phyloP scores from a whole-genome alignment of 2,888 invertebrate genomes.

The Andrena chrysosceles region DNA sequence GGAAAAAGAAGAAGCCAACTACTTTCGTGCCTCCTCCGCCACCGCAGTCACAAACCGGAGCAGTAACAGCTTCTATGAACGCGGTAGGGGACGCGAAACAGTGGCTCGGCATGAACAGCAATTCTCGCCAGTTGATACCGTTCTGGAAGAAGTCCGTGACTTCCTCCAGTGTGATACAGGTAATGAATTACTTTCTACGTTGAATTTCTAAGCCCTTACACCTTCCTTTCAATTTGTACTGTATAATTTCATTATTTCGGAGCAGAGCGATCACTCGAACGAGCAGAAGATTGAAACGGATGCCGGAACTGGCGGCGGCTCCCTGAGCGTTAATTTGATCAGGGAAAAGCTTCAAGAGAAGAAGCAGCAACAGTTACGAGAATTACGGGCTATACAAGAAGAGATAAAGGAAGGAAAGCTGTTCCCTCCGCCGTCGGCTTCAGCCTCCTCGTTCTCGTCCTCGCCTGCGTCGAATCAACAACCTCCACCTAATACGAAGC shows the following conservation, averaged over 20 bases:
- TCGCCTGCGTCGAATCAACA: slow-evolving; percentile 81
- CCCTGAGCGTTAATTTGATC: slow-evolving; percentile 86
- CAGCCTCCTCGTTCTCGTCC: slow-evolving; percentile 82
- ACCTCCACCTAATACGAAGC: slow-evolving; percentile 87
- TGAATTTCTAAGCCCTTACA: not conserved
- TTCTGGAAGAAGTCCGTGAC: slow-evolving; percentile 92
- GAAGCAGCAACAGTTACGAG: slow-evolving; percentile 94
- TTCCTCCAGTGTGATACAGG: slow-evolving; percentile 82
- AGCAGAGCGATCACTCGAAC: slow-evolving; percentile 87
- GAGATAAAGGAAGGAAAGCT: slow-evolving; percentile 94
- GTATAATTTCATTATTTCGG: slow-evolving; percentile 32
- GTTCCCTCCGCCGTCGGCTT: slow-evolving; percentile 88
- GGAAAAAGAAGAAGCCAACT: slow-evolving; percentile 96
- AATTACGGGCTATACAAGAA: slow-evolving; percentile 93
- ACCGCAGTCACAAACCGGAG: slow-evolving; percentile 77
- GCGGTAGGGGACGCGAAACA: slow-evolving; percentile 77
- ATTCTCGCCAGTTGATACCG: slow-evolving; percentile 86
- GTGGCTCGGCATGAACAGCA: slow-evolving; percentile 77
- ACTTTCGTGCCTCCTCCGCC: slow-evolving; percentile 92
- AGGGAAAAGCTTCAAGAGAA: slow-evolving; percentile 95
- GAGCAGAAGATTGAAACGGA: slow-evolving; percentile 89
- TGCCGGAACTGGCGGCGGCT: slow-evolving; percentile 91
- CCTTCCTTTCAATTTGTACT: slow-evolving; percentile 14
- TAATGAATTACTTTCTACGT: slow-evolving; percentile 58
- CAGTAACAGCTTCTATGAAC: slow-evolving; percentile 68